A percentile compares a stretch with the other conserved stretches of the same genome.
Conservation (phyloP, 2,888 invertebrate genomes). For the Dexiosoma caninum region DNA sequence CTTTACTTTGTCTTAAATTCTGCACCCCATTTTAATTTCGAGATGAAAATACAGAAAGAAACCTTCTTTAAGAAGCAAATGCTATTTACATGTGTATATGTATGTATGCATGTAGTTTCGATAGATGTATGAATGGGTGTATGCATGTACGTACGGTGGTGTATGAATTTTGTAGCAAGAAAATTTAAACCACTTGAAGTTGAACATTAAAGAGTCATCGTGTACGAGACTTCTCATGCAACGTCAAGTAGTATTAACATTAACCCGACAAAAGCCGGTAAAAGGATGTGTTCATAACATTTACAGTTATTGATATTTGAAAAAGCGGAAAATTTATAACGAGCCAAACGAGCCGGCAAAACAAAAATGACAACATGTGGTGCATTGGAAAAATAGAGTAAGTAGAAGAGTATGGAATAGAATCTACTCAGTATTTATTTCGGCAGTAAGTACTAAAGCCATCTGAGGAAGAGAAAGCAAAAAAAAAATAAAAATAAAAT, state of each 20-base stretch:
- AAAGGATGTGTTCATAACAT: constrained; percentile 77
- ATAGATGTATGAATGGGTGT: neutral
- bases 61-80: neutral
- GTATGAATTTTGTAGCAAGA: constrained; percentile 15
- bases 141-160: neutral
- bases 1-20: constrained; percentile 9
- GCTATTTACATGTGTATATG: neutral
- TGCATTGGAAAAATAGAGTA: constrained; percentile 8
- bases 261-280: constrained; percentile 65
- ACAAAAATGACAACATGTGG: constrained; percentile 62
- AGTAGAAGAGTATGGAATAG: too few species aligned
- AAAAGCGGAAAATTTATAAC: constrained; percentile 77
- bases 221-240: constrained; percentile 51
- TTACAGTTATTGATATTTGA: constrained; percentile 77
- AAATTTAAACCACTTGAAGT: constrained; percentile 53
- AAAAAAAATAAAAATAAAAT: neutral
- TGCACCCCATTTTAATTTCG: neutral
- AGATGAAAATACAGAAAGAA: neutral
- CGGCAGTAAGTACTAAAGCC: neutral
- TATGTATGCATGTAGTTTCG: too few species aligned
- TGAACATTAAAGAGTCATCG: constrained; percentile 54
- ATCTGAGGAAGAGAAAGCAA: too few species aligned
- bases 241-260: constrained; percentile 60
- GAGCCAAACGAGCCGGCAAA: constrained; percentile 66
- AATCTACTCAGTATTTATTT: constrained; percentile 27